Conservation (phyloP, 92 coral and sea anemone species). For the Zoanthus gigantus region DNA sequence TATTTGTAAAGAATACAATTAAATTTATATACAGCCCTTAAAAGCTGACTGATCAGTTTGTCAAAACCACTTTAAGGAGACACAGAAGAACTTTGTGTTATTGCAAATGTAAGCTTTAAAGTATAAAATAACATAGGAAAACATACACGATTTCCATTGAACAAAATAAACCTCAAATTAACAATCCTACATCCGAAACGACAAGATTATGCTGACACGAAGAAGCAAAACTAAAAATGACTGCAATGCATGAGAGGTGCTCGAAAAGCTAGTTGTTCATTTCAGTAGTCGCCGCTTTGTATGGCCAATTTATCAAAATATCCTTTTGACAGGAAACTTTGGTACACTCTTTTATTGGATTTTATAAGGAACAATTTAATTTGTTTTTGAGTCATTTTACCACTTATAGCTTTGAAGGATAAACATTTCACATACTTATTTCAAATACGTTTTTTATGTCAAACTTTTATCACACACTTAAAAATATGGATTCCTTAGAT, state of each 20-base stretch:
- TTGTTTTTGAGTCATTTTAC: not conserved
- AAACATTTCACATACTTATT: not conserved
- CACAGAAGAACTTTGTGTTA: not conserved
- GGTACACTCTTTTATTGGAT: not conserved
- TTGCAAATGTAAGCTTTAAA: not conserved
- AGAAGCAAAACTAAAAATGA: not conserved
- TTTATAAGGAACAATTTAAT: not conserved
- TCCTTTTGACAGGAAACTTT: not conserved
- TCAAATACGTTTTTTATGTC: not conserved
- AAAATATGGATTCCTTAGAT: not conserved
- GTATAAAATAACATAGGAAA: not conserved
- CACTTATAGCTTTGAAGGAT: not conserved
- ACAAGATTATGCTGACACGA: not conserved
- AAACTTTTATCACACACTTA: not conserved
- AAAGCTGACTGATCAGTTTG: not conserved
- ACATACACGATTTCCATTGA: not conserved
- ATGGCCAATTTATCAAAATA: constrained; percentile 7
- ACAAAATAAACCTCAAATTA: not conserved
- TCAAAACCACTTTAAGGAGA: not conserved
- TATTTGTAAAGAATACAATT: no score
- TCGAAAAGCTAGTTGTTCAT: not conserved
- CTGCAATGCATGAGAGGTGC: not conserved
- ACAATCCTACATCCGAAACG: not conserved
- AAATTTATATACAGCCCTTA: no score
- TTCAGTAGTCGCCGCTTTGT: not conserved